A percentile compares a stretch with the other conserved stretches of the same genome.
phyloP scores from a whole-genome alignment of 1,140 invertebrate genomes.

The Drosophila sp. region DNA sequence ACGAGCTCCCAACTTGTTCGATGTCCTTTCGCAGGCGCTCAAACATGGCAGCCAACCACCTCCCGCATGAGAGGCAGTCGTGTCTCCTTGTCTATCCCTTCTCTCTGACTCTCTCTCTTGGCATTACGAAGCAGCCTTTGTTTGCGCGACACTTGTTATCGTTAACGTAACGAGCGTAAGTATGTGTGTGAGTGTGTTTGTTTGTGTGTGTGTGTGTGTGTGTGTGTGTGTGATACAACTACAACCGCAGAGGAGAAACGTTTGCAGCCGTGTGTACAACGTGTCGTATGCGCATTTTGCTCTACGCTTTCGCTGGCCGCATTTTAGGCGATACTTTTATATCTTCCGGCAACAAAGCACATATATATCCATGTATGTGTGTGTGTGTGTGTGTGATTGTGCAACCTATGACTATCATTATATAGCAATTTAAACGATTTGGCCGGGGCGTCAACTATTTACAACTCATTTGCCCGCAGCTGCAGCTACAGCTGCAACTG shows the following conservation, averaged over 20 bases:
- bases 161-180: constrained; percentile 35
- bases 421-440: constrained; percentile 80
- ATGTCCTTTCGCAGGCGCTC: constrained; percentile 21
- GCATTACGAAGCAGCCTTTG: constrained; percentile 39
- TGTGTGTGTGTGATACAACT: constrained; percentile 7
- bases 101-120: neutral
- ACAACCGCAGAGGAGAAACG: constrained; percentile 19
- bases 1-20: constrained; percentile 59
- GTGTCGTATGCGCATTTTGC: constrained; percentile 78
- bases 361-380: neutral
- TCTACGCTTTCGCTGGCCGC: constrained; percentile 66
- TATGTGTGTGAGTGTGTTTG: constrained; percentile 6
- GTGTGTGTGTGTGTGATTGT: constrained; percentile 19
- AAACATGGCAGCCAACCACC: constrained; percentile 25
- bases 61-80: too few species aligned
- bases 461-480: constrained; percentile 50
- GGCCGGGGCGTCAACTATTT: constrained; percentile 63
- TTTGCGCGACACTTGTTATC: constrained; percentile 78
- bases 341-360: constrained; percentile 53
- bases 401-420: constrained; percentile 57
- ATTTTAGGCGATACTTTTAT: constrained; percentile 59
- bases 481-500: constrained; percentile 1
- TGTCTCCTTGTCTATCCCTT: neutral
- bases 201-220: constrained; percentile 4
- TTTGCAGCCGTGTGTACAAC: constrained; percentile 56